A percentile compares a stretch with the other conserved stretches of the same genome.
These are phyloP conservation scores for Catostomus latipinnis DNA, from an alignment of 2,797 vertebrate species.

Conservation along the genomic window DNA sequence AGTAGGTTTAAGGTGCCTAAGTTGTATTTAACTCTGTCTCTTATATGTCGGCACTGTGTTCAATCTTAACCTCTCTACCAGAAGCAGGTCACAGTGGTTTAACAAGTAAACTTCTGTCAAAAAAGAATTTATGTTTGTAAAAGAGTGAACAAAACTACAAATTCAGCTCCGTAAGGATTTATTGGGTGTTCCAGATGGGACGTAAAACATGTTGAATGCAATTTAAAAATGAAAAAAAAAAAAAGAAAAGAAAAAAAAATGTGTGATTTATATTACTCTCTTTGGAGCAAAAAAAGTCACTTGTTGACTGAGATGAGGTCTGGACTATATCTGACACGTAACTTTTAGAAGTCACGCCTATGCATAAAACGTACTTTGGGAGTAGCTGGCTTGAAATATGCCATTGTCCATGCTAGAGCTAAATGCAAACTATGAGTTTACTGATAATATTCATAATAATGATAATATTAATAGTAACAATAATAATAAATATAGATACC, in stretches of 20 bases:
- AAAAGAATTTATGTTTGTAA: constrained; percentile 1
- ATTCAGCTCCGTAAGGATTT: constrained; percentile 25
- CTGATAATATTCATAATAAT: neutral
- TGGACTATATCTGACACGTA: constrained; percentile 32
- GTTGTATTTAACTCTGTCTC: neutral
- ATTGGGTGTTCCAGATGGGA: constrained; percentile 12
- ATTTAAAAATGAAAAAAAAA: constrained; percentile 45
- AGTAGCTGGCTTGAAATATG: neutral
- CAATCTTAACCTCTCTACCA: neutral
- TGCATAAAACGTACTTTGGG: neutral
- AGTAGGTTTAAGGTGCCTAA: neutral
- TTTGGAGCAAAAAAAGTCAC: constrained; percentile 7
- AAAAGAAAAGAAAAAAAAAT: constrained; percentile 40
- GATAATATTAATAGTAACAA: no score
- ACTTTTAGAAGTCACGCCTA: neutral
- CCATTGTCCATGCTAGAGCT: constrained; percentile 6
- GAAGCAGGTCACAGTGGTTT: constrained; percentile 10
- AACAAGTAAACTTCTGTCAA: constrained; percentile 14
- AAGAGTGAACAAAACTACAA: constrained; percentile 24
- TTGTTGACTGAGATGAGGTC: neutral
- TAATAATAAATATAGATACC: no score
- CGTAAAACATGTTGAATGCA: constrained; percentile 38
- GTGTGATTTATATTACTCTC: constrained; percentile 32
- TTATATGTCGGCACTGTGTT: neutral
- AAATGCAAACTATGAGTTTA: neutral